A percentile compares a stretch with the other conserved stretches of the same genome.
Evolutionary conservation across 2,888 invertebrate species (phyloP).

Genomic region (Ornithoptera priamus): DNA sequence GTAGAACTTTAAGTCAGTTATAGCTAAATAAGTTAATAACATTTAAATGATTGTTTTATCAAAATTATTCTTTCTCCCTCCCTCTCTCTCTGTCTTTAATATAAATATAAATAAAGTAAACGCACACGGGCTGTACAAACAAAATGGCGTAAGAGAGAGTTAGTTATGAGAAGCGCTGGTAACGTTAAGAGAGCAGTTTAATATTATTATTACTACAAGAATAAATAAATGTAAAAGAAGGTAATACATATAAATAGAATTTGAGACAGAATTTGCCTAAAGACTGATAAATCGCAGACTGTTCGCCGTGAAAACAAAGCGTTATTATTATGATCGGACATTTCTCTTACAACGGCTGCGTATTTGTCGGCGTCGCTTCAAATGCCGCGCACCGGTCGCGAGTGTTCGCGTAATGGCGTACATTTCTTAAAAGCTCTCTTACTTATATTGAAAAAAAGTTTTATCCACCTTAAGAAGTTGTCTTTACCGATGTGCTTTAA

Average conservation of each 20-base stretch:
- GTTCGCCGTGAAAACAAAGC: slow-evolving; percentile 4
- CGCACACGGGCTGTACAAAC: too few relatives aligned
- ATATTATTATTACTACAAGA: background rate
- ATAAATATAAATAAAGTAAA: too few relatives aligned
- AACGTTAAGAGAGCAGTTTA: too few relatives aligned
- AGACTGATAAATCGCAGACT: background rate
- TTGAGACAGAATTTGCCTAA: background rate
- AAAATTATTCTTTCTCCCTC: too few relatives aligned
- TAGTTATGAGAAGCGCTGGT: too few relatives aligned
- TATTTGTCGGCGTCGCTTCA: slow-evolving; percentile 13
- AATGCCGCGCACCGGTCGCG: slow-evolving; percentile 14
- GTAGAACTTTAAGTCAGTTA: too few relatives aligned
- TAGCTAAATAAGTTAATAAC: too few relatives aligned
- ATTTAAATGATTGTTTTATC: too few relatives aligned
- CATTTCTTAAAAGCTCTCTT: background rate
- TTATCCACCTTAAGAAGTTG: background rate
- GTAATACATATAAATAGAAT: background rate
- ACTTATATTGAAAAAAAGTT: background rate
- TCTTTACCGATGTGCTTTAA: too few relatives aligned
- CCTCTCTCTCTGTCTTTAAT: too few relatives aligned
- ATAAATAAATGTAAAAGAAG: background rate
- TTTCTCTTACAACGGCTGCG: slow-evolving; percentile 20
- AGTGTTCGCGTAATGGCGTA: slow-evolving; percentile 4
- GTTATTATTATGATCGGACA: slow-evolving; percentile 14
- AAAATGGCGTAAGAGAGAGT: too few relatives aligned